phyloP scores from a whole-genome alignment of 2,888 invertebrate species.

The Eristalis intricaria region DNA sequence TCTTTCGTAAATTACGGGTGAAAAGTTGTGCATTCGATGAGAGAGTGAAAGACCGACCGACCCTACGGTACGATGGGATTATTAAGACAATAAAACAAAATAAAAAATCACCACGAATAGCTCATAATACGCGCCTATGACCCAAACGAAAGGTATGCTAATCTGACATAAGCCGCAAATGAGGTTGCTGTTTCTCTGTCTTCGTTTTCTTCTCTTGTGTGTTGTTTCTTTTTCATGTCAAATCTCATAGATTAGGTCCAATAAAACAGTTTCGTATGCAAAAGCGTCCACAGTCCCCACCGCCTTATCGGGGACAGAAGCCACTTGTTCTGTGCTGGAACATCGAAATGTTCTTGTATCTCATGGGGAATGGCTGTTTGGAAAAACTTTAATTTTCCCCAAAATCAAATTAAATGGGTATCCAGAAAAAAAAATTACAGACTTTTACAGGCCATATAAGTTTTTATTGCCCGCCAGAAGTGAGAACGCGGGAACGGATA shows the following conservation, averaged over 20 bases:
- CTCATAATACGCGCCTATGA: not conserved
- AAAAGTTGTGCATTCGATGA: conserved; percentile 5
- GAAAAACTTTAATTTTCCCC: not conserved
- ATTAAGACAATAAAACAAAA: conserved; percentile 26
- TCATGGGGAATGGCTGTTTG: not conserved
- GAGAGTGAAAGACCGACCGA: not conserved
- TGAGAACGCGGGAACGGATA: not conserved
- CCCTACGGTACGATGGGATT: conserved; percentile 8
- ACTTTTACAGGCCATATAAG: conserved; percentile 18
- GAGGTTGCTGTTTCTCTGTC: conserved; percentile 20
- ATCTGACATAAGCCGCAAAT: conserved; percentile 48
- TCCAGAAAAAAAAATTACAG: conserved; percentile 11
- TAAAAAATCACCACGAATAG: conserved; percentile 1
- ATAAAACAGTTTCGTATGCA: conserved; percentile 15
- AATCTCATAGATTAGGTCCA: not conserved
- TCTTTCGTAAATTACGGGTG: conserved; percentile 2
- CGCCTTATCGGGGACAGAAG: not conserved
- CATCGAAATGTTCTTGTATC: not conserved
- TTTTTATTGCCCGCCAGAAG: conserved; percentile 22
- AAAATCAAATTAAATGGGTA: conserved; percentile 2
- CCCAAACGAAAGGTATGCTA: conserved; percentile 28
- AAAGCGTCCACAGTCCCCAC: not conserved
- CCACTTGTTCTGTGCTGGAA: conserved; percentile 5
- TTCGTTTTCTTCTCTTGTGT: not conserved
- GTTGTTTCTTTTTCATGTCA: not conserved